Conservation (phyloP, 2,888 invertebrate genomes). For the Rhagonycha fulva region DNA sequence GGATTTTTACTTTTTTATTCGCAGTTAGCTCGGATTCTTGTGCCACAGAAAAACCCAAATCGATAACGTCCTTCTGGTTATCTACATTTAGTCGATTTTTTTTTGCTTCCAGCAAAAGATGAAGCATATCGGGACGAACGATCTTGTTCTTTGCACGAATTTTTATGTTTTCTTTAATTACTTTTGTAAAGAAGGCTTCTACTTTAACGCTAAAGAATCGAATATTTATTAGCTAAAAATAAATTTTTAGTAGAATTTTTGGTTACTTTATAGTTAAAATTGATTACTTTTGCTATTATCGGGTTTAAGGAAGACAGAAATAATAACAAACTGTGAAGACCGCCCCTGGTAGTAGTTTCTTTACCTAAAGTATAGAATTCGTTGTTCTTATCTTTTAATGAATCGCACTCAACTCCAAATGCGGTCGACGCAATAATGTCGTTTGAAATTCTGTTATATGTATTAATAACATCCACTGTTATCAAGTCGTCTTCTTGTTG, state of each 20-base stretch:
- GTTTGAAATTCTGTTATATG: neutral
- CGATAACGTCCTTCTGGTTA: neutral
- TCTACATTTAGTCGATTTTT: neutral
- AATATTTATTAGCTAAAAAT: neutral
- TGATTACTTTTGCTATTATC: no score
- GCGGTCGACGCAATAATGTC: neutral
- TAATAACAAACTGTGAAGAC: neutral
- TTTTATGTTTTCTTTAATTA: neutral
- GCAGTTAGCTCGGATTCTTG: neutral
- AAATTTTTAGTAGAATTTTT: neutral
- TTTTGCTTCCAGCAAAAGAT: neutral
- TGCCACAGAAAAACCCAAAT: constrained; percentile 6
- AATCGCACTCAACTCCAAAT: neutral
- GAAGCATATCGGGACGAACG: neutral
- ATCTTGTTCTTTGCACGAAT: neutral
- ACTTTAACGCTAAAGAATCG: neutral
- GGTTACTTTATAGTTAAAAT: neutral
- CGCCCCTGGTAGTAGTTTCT: neutral
- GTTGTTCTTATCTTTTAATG: neutral
- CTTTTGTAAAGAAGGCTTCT: neutral
- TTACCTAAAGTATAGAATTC: neutral
- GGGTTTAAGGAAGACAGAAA: neutral
- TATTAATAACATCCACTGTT: neutral
- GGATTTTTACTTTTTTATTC: neutral
- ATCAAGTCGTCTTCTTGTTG: neutral